Conservation (phyloP, 2,888 invertebrate genomes). For the Epistrophe grossulariae region DNA sequence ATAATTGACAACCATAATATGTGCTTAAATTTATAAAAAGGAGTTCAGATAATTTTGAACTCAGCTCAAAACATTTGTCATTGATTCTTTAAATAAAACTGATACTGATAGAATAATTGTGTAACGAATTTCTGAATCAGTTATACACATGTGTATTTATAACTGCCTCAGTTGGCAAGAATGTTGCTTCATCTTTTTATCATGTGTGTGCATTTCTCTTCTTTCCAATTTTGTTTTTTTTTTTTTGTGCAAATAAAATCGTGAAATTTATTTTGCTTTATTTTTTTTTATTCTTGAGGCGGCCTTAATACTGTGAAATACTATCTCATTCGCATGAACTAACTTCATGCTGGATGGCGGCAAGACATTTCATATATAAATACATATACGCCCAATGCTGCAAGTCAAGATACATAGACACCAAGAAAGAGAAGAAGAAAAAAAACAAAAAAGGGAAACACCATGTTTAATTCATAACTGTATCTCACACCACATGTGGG, state of each 20-base stretch:
- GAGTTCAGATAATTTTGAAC: too few relatives aligned
- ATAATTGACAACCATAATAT: too few relatives aligned
- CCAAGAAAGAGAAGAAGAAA: conserved; percentile 17
- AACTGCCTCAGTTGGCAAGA: conserved; percentile 15
- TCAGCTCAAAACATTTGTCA: too few relatives aligned
- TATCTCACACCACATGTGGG: conserved; percentile 71
- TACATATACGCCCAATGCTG: neutral
- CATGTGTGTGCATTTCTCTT: conserved; percentile 8
- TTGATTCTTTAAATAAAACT: too few relatives aligned
- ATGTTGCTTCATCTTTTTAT: conserved; percentile 16
- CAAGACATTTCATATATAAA: conserved; percentile 5
- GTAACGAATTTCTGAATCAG: too few relatives aligned
- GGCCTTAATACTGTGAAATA: conserved; percentile 69
- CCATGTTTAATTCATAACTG: conserved; percentile 68
- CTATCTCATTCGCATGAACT: conserved; percentile 54
- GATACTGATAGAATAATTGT: too few relatives aligned
- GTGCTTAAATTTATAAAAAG: too few relatives aligned
- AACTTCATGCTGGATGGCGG: conserved; percentile 21
- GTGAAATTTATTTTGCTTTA: conserved; percentile 36
- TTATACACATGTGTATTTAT: too few relatives aligned
- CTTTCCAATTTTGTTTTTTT: conserved; percentile 11
- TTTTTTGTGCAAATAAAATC: conserved; percentile 28
- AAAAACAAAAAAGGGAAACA: conserved; percentile 25
- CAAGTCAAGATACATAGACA: conserved; percentile 25
- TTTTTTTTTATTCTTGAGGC: conserved; percentile 40